A percentile compares a stretch with the other conserved stretches of the same genome.
phyloP scores from a whole-genome alignment of 2,113 vertebrate species.

The Ibidorhyncha struthersii region DNA sequence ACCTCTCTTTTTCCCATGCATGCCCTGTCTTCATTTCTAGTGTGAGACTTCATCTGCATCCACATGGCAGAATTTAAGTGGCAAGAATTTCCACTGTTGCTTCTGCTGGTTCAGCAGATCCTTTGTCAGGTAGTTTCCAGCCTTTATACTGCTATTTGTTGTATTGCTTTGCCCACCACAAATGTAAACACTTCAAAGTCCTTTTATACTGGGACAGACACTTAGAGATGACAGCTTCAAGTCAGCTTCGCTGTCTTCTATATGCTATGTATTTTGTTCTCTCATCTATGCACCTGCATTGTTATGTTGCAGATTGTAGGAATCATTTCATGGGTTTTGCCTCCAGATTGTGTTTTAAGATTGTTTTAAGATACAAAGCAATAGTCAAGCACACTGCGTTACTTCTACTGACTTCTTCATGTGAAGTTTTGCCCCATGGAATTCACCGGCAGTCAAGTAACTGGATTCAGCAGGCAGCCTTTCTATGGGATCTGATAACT shows the following conservation, averaged over 20 bases:
- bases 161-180: not conserved
- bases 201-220: not conserved
- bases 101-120: not conserved
- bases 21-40: not conserved
- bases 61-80: not conserved
- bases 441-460: not conserved
- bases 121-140: not conserved
- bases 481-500: not conserved
- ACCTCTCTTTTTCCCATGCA: slow-evolving; percentile 6
- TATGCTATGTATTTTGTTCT: not conserved
- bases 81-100: not conserved
- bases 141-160: not conserved
- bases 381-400: not conserved
- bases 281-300: not conserved
- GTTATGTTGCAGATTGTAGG: not conserved
- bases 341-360: no score
- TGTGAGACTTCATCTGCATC: not conserved
- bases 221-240: not conserved
- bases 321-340: fast-evolving
- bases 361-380: not conserved
- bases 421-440: not conserved
- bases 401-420: not conserved
- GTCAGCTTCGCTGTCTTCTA: not conserved
- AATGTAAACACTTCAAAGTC: not conserved
- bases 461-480: not conserved